Conservation (phyloP, 2,113 vertebrate species). For the Syrrhaptes paradoxus region DNA sequence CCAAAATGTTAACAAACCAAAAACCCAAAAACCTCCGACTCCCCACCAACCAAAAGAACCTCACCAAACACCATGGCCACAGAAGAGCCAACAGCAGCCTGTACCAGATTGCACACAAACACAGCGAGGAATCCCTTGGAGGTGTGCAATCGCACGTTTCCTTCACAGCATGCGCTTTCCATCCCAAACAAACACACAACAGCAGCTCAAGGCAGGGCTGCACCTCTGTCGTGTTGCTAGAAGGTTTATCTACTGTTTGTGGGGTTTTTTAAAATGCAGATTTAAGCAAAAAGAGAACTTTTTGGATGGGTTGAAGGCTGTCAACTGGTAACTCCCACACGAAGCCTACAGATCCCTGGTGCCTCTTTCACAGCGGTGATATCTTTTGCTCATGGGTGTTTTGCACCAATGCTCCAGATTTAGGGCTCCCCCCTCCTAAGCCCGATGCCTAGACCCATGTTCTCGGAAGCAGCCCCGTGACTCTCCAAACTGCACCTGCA, state of each 20-base stretch:
- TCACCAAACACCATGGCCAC: not conserved
- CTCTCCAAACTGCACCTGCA: not conserved
- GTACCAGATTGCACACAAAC: not conserved
- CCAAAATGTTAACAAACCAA: not conserved
- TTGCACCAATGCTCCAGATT: not conserved
- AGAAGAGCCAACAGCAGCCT: not conserved
- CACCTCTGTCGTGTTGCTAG: not conserved
- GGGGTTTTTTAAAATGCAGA: not conserved
- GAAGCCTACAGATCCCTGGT: not conserved
- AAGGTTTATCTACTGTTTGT: not conserved
- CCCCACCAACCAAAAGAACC: not conserved
- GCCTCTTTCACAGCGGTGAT: not conserved
- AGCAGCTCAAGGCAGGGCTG: not conserved
- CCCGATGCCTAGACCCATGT: fast-evolving
- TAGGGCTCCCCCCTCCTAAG: not conserved
- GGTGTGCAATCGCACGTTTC: not conserved
- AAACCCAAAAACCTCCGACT: not conserved
- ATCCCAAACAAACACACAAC: not conserved
- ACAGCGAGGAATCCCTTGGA: not conserved
- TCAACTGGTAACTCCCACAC: not conserved
- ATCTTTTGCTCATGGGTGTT: fast-evolving
- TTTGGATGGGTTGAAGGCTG: not conserved
- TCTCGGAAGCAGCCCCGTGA: not conserved
- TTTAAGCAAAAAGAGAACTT: not conserved
- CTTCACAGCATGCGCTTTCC: not conserved